Percentiles rank a stretch among this genome's conserved stretches.
phyloP scores from a whole-genome alignment of 2,797 vertebrate species.

The Sebastes alutus region DNA sequence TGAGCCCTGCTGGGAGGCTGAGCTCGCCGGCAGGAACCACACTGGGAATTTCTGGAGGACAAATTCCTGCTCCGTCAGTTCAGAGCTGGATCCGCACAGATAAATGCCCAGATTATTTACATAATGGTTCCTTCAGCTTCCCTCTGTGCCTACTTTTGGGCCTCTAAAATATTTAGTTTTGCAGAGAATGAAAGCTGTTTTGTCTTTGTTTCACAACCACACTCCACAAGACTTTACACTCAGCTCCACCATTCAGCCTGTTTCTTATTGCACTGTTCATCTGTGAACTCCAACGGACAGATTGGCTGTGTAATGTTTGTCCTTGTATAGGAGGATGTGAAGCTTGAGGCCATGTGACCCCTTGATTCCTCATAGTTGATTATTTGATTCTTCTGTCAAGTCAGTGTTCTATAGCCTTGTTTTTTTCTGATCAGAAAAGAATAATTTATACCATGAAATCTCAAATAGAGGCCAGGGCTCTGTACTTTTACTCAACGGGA shows the following conservation, averaged over 20 bases:
- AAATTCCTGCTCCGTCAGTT: constrained; percentile 6
- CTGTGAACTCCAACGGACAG: neutral
- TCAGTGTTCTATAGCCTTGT: neutral
- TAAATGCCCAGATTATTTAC: constrained; percentile 36
- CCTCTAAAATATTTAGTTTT: constrained; percentile 8
- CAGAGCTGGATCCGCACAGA: neutral
- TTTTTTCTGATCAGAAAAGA: neutral
- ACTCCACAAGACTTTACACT: neutral
- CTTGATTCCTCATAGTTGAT: neutral
- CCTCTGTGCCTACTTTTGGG: neutral
- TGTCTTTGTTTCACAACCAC: neutral
- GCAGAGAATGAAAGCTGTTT: neutral
- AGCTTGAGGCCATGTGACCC: neutral
- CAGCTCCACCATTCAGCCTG: neutral
- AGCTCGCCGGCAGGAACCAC: neutral
- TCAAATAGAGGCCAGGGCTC: neutral
- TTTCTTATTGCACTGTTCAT: neutral
- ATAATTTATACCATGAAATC: neutral
- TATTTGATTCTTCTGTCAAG: neutral
- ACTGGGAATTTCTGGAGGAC: constrained; percentile 30
- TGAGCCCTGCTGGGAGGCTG: neutral
- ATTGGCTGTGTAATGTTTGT: neutral
- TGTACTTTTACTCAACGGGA: neutral
- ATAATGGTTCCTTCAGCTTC: constrained; percentile 16
- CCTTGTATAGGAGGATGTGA: neutral